Evolutionary conservation across 2,113 vertebrate species (phyloP).

Genomic region (Aix galericulata): DNA sequence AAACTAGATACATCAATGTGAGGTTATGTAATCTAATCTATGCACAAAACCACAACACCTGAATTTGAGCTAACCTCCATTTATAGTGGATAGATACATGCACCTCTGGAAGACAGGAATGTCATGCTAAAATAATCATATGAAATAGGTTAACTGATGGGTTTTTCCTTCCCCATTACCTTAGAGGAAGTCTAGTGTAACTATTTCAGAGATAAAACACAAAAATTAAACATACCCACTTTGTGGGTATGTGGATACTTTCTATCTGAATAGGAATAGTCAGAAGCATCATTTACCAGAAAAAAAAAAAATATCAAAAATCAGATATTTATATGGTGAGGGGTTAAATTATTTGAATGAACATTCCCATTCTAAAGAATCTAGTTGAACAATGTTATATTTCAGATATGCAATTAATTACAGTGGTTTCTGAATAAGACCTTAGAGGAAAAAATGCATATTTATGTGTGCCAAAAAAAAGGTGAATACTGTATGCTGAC

Average conservation of each 20-base stretch:
- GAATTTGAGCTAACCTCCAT: neutral
- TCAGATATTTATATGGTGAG: neutral
- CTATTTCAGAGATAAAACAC: neutral
- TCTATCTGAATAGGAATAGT: neutral
- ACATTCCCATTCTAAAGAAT: neutral
- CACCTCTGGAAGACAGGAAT: neutral
- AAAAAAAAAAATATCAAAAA: neutral
- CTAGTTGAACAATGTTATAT: neutral
- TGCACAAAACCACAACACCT: accelerated
- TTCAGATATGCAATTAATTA: neutral
- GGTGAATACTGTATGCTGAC: neutral
- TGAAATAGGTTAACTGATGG: neutral
- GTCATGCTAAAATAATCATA: neutral
- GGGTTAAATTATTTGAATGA: neutral
- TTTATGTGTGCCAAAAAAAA: neutral
- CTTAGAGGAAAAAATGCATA: neutral
- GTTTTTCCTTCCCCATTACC: accelerated
- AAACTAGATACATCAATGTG: neutral
- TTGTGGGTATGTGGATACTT: neutral
- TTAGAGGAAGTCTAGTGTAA: neutral
- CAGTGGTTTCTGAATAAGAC: neutral
- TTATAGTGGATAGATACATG: neutral
- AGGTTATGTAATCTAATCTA: neutral
- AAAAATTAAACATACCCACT: neutral
- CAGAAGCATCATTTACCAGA: neutral